phyloP scores from a whole-genome alignment of 2,888 invertebrate genomes.

The Rhyacophila evoluta region DNA sequence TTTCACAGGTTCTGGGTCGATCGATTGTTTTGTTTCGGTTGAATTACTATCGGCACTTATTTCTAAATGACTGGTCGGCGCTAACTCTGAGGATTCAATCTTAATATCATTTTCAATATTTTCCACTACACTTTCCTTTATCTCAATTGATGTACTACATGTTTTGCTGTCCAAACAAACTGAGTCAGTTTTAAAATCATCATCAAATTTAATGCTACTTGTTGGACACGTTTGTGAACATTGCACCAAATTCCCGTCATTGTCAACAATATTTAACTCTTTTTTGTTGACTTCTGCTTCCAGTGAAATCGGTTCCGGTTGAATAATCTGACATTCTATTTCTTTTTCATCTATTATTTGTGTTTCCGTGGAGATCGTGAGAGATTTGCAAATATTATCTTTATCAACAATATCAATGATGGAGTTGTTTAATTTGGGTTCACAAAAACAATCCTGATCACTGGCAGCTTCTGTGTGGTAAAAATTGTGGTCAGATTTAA shows the following conservation, averaged over 20 bases:
- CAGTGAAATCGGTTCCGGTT: background rate
- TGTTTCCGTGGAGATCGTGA: background rate
- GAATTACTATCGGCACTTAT: background rate
- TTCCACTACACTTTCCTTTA: background rate
- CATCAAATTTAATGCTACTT: background rate
- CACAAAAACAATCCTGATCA: background rate
- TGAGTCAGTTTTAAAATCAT: background rate
- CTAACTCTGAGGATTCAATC: background rate
- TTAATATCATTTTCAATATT: background rate
- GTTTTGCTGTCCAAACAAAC: background rate
- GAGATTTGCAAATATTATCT: background rate
- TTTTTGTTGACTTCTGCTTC: background rate
- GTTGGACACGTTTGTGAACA: background rate
- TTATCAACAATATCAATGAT: background rate
- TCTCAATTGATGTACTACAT: background rate
- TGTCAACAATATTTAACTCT: background rate
- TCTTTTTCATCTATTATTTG: background rate
- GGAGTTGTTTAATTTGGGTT: background rate
- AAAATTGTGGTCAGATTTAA: background rate
- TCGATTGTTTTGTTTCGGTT: background rate
- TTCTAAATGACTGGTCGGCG: background rate
- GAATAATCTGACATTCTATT: background rate
- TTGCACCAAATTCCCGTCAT: background rate
- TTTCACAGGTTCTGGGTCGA: background rate
- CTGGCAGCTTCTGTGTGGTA: background rate